Percentiles rank a stretch among this genome's conserved stretches.
Conservation (phyloP, 2,888 invertebrate genomes). For the Lasioglossum oenotherae region DNA sequence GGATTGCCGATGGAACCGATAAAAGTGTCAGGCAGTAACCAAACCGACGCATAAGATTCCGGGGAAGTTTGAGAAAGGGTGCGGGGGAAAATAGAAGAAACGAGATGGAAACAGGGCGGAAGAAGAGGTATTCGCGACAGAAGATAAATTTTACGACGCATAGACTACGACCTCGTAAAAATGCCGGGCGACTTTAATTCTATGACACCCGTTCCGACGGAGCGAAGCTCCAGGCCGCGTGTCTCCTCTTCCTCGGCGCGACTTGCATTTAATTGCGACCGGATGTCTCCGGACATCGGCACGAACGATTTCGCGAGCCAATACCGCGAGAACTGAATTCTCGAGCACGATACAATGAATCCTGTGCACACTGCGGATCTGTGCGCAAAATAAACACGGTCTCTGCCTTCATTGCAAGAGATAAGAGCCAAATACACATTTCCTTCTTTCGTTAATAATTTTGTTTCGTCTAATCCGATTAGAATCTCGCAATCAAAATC, state of each 20-base stretch:
- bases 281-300: background rate
- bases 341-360: background rate
- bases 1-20: conserved; percentile 49
- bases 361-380: background rate
- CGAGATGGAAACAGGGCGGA: conserved; percentile 29
- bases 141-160: conserved; percentile 75
- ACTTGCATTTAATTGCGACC: conserved; percentile 7
- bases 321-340: background rate
- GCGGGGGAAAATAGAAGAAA: conserved; percentile 11
- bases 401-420: background rate
- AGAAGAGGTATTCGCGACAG: conserved; percentile 49
- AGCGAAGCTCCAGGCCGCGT: no score
- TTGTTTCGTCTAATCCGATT: no score
- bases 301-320: background rate
- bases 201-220: conserved; percentile 28
- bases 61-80: conserved; percentile 42
- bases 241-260: background rate
- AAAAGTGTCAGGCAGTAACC: conserved; percentile 59
- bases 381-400: background rate
- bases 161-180: conserved; percentile 74
- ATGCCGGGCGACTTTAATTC: conserved; percentile 71
- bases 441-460: no score
- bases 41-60: conserved; percentile 47
- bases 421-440: no score
- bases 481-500: no score